Evolutionary conservation across 53 echinoderm and acorn worm genomes (phyloP), one percentile per base, ranked within the genome.

Genomic region (Paracentrotus lividus): DNA sequence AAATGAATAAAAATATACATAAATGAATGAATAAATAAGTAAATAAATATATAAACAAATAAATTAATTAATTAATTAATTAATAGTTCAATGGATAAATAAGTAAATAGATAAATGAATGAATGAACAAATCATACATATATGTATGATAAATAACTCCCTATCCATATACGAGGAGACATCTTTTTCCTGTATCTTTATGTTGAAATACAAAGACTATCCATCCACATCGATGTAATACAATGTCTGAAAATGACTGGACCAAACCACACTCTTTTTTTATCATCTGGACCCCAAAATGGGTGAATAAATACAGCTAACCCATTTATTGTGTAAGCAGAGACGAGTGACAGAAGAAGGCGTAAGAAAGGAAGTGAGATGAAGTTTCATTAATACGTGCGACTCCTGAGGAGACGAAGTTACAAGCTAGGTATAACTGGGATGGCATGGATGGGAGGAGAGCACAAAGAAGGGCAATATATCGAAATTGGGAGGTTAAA

Each of bases 241-340:
- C 40, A 23, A 23, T 31, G 43, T 42, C 42, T 77, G 78, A 44
- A 44, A 42, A 77, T 43, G 40, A 43, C 21, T 77, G 43, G 38
- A 24, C 23, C 78, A 13, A 18, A 77, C 44, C 78, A 44, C 2
- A 51, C 6, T 21, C 4, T 58, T 58, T 58, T 0, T 58, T 58
- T 21, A 4, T 21, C 0, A 21, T 58, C 0, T 61, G 27, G 5
- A n/a, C 31, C 64, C 29, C 64, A 42, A 77, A 77, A 44, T 42
- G 78, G 43, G 78, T 42, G 78, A 77, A 44, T 40, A 44, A 42
- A 77, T 77, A 77, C 3, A 77, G 40, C 16, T 42, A 18, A 77
- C 78, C 78, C 20, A 36, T 34, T 77, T 77, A 77, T 77, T 77
- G 43, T 42, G 78, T 43, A 77, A 77, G 42, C 78, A 77, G 78